Base-by-base conservation (phyloP, 2,888 invertebrate genomes). In the Busseola fusca region DNA sequence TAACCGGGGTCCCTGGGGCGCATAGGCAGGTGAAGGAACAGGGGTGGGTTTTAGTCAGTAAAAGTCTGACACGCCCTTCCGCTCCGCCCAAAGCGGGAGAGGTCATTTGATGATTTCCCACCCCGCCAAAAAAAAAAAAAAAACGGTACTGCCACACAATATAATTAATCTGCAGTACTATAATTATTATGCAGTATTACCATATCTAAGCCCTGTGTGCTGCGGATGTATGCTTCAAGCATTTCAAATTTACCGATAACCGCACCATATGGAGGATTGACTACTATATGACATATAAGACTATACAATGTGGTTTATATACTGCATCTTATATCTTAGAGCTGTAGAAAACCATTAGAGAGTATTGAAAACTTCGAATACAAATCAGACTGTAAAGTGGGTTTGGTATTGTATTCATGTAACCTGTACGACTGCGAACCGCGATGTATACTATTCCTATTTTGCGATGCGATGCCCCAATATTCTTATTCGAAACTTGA, bases 401-500 rank as follows among this genome's bases (percentile, higher is more conserved):
- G 58, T 75, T 71, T 59, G 34, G 52, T 68, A 75, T 68, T 72
- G 80, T 72, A 66, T 82, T 74, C 70, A 69, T 57, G 50, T 64
- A 76, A 62, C 69, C 54, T 74, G 72, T 62, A 69, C 45, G 57
- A 74, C 76, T 60, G 69, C 77, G 71, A 70, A 58, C 60, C 27
- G 57, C 64, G 50, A 25, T 58, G 60, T 59, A 40, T 48, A 72
- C 80, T 82, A 75, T 83, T 76, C 70, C 77, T 83, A 78, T 79
- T 84, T 75, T 62, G 72, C 80, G 75, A 74, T 70, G 60, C 78
- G 75, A 80, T 72, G 80, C 78, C 73, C 78, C 70, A 76, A 80
- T 83, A 86, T 83, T 83, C 81, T 77, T 77, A 79, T 84, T 81
- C 74, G 75, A 76, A 85, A 87, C 84, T 84, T 84, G 80, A 86